Evolutionary conservation across 30 jellyfish, hydroid and myxozoan genomes (phyloP).

Genomic region (Chrysaora quinquecirrha): DNA sequence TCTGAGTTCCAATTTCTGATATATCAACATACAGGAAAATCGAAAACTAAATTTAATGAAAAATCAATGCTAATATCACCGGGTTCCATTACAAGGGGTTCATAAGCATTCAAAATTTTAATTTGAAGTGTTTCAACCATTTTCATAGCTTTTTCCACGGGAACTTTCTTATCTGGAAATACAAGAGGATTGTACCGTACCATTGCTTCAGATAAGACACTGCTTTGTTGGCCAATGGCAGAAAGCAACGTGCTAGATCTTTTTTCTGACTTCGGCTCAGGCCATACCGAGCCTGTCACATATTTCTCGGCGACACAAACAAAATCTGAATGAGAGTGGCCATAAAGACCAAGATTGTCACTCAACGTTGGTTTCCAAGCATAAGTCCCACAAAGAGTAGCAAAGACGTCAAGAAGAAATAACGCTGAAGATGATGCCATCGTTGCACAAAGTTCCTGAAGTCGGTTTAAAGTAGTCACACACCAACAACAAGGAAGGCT

Average conservation of each 20-base stretch:
- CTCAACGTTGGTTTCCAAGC: constrained; percentile 84
- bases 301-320: constrained; percentile 70
- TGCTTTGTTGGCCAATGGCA: constrained; percentile 60
- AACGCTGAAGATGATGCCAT: neutral
- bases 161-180: constrained; percentile 73
- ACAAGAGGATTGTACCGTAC: constrained; percentile 60
- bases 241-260: constrained; percentile 52
- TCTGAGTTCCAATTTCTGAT: no score
- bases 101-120: constrained; percentile 48
- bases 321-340: constrained; percentile 13
- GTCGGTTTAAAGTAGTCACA: neutral
- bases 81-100: constrained; percentile 57
- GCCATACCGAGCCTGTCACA: constrained; percentile 92
- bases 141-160: constrained; percentile 21
- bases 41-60: no score
- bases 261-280: constrained; percentile 80
- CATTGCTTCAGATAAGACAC: constrained; percentile 78
- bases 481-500: neutral
- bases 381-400: neutral
- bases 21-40: no score
- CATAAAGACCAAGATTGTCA: constrained; percentile 81
- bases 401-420: constrained; percentile 4
- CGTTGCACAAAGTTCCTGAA: neutral
- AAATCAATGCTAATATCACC: constrained; percentile 82
- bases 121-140: constrained; percentile 59